These are phyloP conservation scores for Corythaeola cristata DNA, from an alignment of 2,113 vertebrate species.

Conservation along the genomic window DNA sequence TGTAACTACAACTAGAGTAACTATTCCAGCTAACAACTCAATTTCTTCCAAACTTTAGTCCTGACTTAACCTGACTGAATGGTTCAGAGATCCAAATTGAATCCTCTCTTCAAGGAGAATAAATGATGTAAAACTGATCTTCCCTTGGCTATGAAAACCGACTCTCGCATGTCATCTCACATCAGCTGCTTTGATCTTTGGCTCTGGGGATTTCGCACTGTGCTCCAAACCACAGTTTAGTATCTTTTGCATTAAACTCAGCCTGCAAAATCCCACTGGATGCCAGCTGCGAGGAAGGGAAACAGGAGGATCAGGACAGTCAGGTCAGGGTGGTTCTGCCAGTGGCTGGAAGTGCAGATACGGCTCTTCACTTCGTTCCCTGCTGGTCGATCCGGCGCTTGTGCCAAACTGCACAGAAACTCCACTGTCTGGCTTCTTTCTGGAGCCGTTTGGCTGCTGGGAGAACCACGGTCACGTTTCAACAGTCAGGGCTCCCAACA, in stretches of 20 bases:
- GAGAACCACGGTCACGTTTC: background rate
- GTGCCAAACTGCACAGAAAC: background rate
- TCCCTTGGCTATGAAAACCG: rapidly evolving
- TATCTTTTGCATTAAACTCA: background rate
- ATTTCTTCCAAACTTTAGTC: background rate
- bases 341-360: background rate
- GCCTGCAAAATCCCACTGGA: background rate
- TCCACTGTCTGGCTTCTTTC: background rate
- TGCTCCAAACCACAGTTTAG: background rate
- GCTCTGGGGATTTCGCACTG: background rate
- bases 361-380: background rate
- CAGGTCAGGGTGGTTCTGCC: constrained; percentile 29
- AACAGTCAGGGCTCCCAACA: background rate
- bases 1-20: no score
- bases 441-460: background rate
- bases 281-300: background rate
- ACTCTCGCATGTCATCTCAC: background rate
- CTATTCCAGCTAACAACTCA: background rate
- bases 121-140: background rate
- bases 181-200: background rate
- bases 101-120: background rate
- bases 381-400: background rate
- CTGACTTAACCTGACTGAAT: background rate
- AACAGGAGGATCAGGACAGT: constrained; percentile 43
- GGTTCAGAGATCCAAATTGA: background rate